Conservation (phyloP, 2,113 vertebrate species). For the Gasterosteus aculeatus region DNA sequence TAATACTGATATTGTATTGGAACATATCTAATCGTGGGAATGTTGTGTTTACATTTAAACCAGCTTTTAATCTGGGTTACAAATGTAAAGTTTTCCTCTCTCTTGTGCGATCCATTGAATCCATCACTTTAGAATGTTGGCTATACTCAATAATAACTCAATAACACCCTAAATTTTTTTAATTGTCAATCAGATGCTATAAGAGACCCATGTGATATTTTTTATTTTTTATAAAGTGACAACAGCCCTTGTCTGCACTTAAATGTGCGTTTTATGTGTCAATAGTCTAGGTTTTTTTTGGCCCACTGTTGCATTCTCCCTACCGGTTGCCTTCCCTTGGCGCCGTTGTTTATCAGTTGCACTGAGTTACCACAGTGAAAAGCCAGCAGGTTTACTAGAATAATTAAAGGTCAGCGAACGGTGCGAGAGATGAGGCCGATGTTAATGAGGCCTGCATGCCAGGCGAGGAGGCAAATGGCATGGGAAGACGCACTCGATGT, state of each 20-base stretch:
- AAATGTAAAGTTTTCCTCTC: neutral
- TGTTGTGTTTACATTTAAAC: neutral
- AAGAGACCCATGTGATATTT: neutral
- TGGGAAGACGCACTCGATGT: slow-evolving; percentile 34
- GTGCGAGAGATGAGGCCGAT: slow-evolving; percentile 62
- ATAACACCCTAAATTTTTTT: neutral
- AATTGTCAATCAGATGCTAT: neutral
- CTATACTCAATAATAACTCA: no score
- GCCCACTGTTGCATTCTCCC: slow-evolving; percentile 9
- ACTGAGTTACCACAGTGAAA: slow-evolving; percentile 69
- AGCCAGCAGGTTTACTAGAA: slow-evolving; percentile 80
- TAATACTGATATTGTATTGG: neutral
- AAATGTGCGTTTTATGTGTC: neutral
- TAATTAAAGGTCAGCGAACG: slow-evolving; percentile 84
- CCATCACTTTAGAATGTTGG: neutral
- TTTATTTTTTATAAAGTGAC: neutral
- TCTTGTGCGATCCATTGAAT: neutral
- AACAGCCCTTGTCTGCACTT: neutral
- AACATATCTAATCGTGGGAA: neutral
- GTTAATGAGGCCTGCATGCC: slow-evolving; percentile 77
- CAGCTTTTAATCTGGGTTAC: neutral
- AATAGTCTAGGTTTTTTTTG: slow-evolving; percentile 4
- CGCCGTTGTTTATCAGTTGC: slow-evolving; percentile 59
- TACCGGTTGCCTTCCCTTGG: slow-evolving; percentile 26
- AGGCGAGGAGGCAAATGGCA: slow-evolving; percentile 62